Conservation (phyloP, 2,797 vertebrate species). For the Bufotes viridis region DNA sequence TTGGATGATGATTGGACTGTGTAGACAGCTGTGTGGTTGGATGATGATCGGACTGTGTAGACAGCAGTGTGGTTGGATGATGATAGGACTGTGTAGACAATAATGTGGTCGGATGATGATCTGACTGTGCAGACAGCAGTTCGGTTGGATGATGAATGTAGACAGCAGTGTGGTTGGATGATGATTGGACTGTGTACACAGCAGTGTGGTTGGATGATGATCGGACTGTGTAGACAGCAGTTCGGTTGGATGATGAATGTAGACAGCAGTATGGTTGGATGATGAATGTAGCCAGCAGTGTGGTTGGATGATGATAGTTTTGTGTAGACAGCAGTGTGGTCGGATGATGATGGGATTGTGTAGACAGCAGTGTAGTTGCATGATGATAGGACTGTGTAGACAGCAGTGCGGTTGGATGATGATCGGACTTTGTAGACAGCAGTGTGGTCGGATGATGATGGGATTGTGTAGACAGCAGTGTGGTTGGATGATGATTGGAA, state of each 20-base stretch:
- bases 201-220: neutral
- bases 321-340: neutral
- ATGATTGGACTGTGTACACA: neutral
- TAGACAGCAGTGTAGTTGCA: neutral
- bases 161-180: neutral
- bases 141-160: neutral
- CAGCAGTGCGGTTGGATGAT: neutral
- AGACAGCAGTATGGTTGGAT: neutral
- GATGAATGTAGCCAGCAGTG: neutral
- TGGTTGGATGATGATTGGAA: neutral
- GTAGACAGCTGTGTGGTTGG: neutral
- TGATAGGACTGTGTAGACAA: no score
- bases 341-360: neutral
- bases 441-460: neutral
- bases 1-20: neutral
- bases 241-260: neutral
- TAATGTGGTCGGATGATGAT: neutral
- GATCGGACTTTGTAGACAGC: neutral
- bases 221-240: neutral
- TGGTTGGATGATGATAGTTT: neutral
- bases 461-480: neutral
- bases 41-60: neutral
- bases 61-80: no score
- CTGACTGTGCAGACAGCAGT: neutral
- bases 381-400: neutral